These are phyloP conservation scores for Trichonephila clavata DNA, from an alignment of 1,140 invertebrate genomes.

Conservation along the genomic window DNA sequence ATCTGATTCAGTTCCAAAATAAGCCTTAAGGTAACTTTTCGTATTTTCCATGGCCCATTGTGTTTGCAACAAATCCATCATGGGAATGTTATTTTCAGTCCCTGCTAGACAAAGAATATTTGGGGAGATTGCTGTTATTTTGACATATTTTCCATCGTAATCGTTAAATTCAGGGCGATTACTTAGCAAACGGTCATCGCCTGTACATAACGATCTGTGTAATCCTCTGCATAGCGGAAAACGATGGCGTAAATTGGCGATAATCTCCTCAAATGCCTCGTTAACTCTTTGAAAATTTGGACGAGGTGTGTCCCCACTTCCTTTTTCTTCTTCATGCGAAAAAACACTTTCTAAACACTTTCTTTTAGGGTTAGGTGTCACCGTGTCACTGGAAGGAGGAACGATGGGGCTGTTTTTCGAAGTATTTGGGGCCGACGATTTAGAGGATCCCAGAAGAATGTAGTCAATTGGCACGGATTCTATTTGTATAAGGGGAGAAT, in stretches of 20 bases:
- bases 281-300: constrained; percentile 11
- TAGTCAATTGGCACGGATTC: neutral
- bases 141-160: constrained; percentile 19
- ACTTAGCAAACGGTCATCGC: constrained; percentile 39
- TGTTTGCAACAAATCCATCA: neutral
- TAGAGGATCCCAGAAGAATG: neutral
- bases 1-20: neutral
- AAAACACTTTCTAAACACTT: constrained; percentile 33
- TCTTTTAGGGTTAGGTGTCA: constrained; percentile 44
- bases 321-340: neutral
- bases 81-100: neutral
- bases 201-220: constrained; percentile 34
- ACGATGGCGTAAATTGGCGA: constrained; percentile 12
- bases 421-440: constrained; percentile 1
- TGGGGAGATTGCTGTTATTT: constrained; percentile 20
- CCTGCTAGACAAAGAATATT: constrained; percentile 21
- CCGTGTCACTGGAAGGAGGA: constrained; percentile 42
- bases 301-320: constrained; percentile 2
- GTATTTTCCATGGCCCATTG: neutral
- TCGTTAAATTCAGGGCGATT: constrained; percentile 16
- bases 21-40: neutral
- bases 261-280: constrained; percentile 53
- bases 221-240: constrained; percentile 24
- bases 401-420: neutral
- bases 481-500: neutral